These are phyloP conservation scores for Hydractinia symbiolongicarpus DNA, from an alignment of 30 jellyfish, hydroid and myxozoan genomes.

Conservation along the genomic window DNA sequence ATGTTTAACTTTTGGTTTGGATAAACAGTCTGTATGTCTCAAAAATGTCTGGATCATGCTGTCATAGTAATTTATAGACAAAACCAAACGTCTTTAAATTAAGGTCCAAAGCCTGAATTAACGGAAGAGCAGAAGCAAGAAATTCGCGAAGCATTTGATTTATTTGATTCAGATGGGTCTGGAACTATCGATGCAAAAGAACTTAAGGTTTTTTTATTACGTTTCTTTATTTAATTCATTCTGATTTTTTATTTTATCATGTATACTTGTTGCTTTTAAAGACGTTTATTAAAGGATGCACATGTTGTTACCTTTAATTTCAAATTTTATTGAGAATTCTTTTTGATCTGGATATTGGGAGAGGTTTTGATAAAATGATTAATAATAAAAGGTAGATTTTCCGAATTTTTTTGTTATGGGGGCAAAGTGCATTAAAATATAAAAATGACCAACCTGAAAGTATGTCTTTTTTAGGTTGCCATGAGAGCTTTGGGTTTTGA, in stretches of 20 bases:
- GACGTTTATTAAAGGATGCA: no score
- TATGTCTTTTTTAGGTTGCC: conserved; percentile 63
- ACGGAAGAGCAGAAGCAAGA: conserved; percentile 97
- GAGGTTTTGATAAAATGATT: no score
- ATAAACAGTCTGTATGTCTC: not conserved
- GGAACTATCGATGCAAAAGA: conserved; percentile 97
- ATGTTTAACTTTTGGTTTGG: not conserved
- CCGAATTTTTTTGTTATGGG: no score
- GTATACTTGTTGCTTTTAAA: no score
- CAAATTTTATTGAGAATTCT: no score
- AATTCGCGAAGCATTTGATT: conserved; percentile 95
- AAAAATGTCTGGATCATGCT: no score
- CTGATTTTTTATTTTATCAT: no score
- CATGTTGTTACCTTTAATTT: no score
- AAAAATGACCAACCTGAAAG: no score
- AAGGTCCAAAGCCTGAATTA: conserved; percentile 92
- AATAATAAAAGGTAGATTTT: no score
- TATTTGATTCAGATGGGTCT: conserved; percentile 94
- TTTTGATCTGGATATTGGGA: no score
- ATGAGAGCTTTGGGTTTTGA: conserved; percentile 98
- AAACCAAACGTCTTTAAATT: not conserved
- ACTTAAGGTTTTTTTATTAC: conserved; percentile 54
- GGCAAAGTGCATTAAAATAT: no score
- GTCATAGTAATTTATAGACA: not conserved
- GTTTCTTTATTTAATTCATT: not conserved